Conservation (phyloP, 2,888 invertebrate genomes). For the Lomographa bimaculata region DNA sequence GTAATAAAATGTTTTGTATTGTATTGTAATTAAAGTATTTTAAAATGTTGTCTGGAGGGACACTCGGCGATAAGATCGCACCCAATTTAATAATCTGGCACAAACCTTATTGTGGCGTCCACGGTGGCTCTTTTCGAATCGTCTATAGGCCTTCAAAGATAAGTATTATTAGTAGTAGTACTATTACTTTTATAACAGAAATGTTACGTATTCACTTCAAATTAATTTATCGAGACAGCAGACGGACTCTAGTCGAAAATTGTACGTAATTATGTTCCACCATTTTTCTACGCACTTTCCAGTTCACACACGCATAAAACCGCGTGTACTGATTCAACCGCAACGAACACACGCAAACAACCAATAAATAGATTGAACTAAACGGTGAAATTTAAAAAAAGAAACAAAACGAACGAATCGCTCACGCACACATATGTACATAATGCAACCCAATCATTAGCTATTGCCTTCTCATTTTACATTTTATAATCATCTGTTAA, state of each 20-base stretch:
- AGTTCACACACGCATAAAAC: slow-evolving; percentile 39
- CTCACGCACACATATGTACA: slow-evolving; percentile 64
- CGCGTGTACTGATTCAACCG: slow-evolving; percentile 52
- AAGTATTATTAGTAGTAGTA: no score
- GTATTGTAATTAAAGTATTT: no score
- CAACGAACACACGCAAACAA: slow-evolving; percentile 65
- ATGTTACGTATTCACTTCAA: no score
- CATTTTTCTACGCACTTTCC: slow-evolving; percentile 82
- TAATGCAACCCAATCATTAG: slow-evolving; percentile 80
- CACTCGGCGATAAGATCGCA: no score
- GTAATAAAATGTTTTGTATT: no score
- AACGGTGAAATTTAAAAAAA: slow-evolving; percentile 84
- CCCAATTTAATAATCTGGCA: no score
- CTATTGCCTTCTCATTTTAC: slow-evolving; percentile 32
- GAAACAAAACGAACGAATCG: slow-evolving; percentile 80
- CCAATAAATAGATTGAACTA: slow-evolving; percentile 84
- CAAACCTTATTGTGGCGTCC: no score
- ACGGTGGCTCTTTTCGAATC: no score
- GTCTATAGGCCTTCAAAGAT: no score
- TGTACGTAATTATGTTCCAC: slow-evolving; percentile 65
- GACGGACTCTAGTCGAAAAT: slow-evolving; percentile 47
- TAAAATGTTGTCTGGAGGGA: no score
- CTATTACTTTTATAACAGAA: no score
- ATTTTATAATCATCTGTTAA: slow-evolving; percentile 36
- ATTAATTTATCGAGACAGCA: no score